Evolutionary conservation across 2,113 vertebrate species (phyloP).

Genomic region (Miniopterus natalensis): DNA sequence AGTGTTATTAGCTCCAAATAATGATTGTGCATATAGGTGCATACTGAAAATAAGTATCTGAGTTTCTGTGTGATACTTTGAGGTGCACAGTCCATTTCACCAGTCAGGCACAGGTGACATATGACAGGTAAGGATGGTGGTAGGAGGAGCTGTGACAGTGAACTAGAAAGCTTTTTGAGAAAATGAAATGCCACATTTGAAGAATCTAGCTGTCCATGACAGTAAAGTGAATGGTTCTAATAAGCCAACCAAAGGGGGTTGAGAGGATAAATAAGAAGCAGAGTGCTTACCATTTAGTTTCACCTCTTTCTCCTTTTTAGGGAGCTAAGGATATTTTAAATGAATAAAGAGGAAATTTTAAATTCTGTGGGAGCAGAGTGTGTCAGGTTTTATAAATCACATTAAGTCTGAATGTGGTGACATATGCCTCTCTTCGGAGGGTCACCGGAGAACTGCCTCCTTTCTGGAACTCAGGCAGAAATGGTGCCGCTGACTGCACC

Average conservation of each 20-base stretch:
- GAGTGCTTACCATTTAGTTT: neutral
- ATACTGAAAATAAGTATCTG: neutral
- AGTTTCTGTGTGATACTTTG: conserved; percentile 55
- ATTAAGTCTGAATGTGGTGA: neutral
- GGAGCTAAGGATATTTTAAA: conserved; percentile 12
- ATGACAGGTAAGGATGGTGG: neutral
- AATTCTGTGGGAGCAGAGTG: neutral
- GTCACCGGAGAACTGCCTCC: neutral
- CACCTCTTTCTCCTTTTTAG: neutral
- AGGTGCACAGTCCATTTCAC: neutral
- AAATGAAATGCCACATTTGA: neutral
- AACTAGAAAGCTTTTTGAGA: neutral
- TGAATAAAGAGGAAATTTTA: conserved; percentile 1
- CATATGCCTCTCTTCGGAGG: neutral
- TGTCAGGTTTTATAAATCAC: conserved; percentile 54
- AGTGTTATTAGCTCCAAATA: neutral
- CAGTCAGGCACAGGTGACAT: neutral
- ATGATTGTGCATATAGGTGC: neutral
- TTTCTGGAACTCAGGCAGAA: neutral
- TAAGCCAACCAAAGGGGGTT: neutral
- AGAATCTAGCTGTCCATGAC: neutral
- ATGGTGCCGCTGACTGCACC: neutral
- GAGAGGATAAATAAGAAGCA: neutral
- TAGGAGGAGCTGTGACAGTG: neutral
- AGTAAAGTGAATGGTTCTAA: neutral